Evolutionary conservation across 2,113 vertebrate species (phyloP), one percentile per base, ranked within the genome.

Genomic region (Pandion haliaetus): DNA sequence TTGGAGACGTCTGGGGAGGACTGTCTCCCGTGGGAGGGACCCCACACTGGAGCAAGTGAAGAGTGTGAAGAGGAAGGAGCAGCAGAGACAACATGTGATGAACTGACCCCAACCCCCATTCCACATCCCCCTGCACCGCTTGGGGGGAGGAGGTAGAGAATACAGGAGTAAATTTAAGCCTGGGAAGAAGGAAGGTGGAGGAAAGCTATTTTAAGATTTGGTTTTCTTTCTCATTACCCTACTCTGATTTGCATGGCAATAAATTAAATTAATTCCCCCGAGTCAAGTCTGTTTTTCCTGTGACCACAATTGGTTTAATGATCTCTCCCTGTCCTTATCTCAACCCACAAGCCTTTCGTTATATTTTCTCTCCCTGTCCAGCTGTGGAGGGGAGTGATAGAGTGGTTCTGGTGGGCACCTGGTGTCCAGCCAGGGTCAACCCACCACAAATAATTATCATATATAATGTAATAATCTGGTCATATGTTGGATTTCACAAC

Each of bases 211-310:
- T 65, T 18, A 34, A 88, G 14, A 40, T 65, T 45, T 38, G 38
- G 12, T 18, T 71, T 77, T 71, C 18, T 40, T 88, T 72, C 24
- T 78, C 5, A 29, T 70, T 82, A 38, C 34, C 6, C 14, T 65
- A 40, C 12, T 77, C 24, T 31, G 11, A 40, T 82, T 82, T 52
- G 34, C 13, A 8, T 52, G 23, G 32, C 44, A 70, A 29, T 76
- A 63, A 87, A 62, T 57, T 36, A 49, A 67, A 61, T 19, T 17
- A 26, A n/a, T 76, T 76, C 49, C 23, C 47, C 26, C 6, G 10
- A 17, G 15, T 36, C 0, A 0, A 47, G 44, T 57, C 26, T 42
- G 14, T 70, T 63, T 81, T 70, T 12, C 17, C 52, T 2, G 0
- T 55, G 47, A 55, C 0, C 6, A 4, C 38, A 87, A 31, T 25